Percentiles rank a stretch among this genome's conserved stretches.
phyloP scores from a whole-genome alignment of 2,113 vertebrate genomes.

The Hippoglossus stenolepis region DNA sequence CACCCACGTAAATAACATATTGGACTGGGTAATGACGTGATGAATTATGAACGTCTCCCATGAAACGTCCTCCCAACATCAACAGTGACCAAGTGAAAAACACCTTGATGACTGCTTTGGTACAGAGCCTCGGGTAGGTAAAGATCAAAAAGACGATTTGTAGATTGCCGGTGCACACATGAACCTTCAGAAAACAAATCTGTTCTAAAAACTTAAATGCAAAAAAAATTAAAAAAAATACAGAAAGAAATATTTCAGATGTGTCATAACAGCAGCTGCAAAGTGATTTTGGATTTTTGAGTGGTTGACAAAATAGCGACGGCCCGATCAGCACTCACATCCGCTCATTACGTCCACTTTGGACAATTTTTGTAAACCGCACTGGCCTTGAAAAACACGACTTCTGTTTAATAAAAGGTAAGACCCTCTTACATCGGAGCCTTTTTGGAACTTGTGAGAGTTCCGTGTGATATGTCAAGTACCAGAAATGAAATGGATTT shows the following conservation, averaged over 20 bases:
- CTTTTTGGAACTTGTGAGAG: conserved; percentile 68
- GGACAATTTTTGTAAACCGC: conserved; percentile 70
- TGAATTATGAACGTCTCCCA: conserved; percentile 79
- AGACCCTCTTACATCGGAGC: conserved; percentile 69
- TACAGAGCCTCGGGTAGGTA: conserved; percentile 16
- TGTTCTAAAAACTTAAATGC: conserved; percentile 30
- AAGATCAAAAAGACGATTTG: conserved; percentile 38
- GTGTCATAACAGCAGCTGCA: conserved; percentile 12
- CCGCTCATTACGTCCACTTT: conserved; percentile 68
- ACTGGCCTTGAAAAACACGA: conserved; percentile 61
- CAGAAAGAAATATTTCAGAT: background rate
- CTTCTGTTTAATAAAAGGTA: conserved; percentile 66
- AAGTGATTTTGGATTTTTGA: conserved; percentile 54
- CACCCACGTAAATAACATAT: conserved; percentile 83
- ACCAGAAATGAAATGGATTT: conserved; percentile 85
- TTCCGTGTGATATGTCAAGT: conserved; percentile 80
- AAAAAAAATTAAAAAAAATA: conserved; percentile 6
- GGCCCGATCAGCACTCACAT: conserved; percentile 56
- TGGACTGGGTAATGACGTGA: conserved; percentile 79
- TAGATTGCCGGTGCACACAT: conserved; percentile 18
- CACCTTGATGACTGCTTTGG: conserved; percentile 72
- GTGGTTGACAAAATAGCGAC: conserved; percentile 58
- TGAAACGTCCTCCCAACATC: conserved; percentile 67
- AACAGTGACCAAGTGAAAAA: conserved; percentile 74
- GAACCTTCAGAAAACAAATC: conserved; percentile 10